A percentile compares a stretch with the other conserved stretches of the same genome.
Conservation (phyloP, 2,113 vertebrate genomes). For the Narcine bancroftii region DNA sequence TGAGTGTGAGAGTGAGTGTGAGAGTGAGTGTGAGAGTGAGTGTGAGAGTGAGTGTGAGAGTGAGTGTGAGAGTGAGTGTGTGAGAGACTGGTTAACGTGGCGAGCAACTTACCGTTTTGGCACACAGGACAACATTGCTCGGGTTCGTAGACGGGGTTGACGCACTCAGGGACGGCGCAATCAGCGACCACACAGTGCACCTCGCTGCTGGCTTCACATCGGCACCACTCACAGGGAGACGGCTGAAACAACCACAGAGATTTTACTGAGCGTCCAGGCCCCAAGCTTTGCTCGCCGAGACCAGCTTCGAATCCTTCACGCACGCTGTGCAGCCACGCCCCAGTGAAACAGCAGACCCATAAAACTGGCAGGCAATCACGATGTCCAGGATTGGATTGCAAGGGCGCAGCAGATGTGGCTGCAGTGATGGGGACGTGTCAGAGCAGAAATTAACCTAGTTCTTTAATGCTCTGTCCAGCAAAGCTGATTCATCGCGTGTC, state of each 20-base stretch:
- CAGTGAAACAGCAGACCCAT: neutral
- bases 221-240: conserved; percentile 93
- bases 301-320: neutral
- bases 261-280: neutral
- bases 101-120: conserved; percentile 86
- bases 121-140: conserved; percentile 98
- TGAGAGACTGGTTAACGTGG: no score
- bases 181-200: conserved; percentile 99
- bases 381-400: neutral
- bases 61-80: no score
- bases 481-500: neutral
- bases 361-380: neutral
- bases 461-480: neutral
- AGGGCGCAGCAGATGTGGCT: neutral
- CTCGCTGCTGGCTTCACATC: conserved; percentile 98
- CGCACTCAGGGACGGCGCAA: conserved; percentile 96
- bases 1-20: no score
- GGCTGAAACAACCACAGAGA: conserved; percentile 61
- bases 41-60: no score
- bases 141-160: conserved; percentile 98
- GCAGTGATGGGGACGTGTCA: neutral
- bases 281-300: neutral
- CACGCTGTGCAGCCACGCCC: neutral
- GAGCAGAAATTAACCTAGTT: neutral
- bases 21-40: no score